Base-by-base conservation (phyloP, 2,888 invertebrate species). In the Acronicta psi region DNA sequence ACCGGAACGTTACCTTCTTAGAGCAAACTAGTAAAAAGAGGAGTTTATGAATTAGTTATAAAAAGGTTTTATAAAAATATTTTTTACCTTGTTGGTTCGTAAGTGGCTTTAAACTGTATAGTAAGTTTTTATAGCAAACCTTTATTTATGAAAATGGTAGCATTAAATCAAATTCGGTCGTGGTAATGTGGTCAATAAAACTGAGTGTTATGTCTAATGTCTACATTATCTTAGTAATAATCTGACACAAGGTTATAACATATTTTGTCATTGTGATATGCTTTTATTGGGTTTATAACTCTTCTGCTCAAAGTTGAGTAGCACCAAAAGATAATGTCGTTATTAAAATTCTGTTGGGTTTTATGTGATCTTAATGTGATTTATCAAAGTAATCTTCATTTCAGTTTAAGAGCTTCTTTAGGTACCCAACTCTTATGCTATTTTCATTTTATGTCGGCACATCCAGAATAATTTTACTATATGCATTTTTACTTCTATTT, bases 141-240 rank as follows among this genome's bases (percentile, higher is more conserved):
- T 2, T 4, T 38, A 16, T 37, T 34, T 31, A 34, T 50, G 23
- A 46, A 63, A 53, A 46, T 50, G 31, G 23, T 23, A 40, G 20
- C 23, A 37, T 52, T 38, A 49, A 43, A 36, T 42, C 14, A 42
- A 38, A 29, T 46, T 46, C 53, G 5, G 10, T 17, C 9, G n/a
- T 56, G 34, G 16, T 62, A 44, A 41, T 51, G 56, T 52, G 36
- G 29, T 37, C n/a, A 59, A 65, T 70, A 59, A 56, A 69, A 59
- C 18, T 43, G 10, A 23, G 31, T 52, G 37, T 56, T 51, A 65
- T 50, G 43, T 47, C 17, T 44, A 36, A 65, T 50, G 43, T 47
- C 17, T 44, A 36, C n/a, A 40, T 56, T 42, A 45, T 50, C 34
- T 49, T 50, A 25, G 45, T 51, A 53, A 36, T 38, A 17, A 60